These are phyloP conservation scores for Syngnathus rostellatus DNA, from an alignment of 2,797 vertebrate species.

Conservation along the genomic window DNA sequence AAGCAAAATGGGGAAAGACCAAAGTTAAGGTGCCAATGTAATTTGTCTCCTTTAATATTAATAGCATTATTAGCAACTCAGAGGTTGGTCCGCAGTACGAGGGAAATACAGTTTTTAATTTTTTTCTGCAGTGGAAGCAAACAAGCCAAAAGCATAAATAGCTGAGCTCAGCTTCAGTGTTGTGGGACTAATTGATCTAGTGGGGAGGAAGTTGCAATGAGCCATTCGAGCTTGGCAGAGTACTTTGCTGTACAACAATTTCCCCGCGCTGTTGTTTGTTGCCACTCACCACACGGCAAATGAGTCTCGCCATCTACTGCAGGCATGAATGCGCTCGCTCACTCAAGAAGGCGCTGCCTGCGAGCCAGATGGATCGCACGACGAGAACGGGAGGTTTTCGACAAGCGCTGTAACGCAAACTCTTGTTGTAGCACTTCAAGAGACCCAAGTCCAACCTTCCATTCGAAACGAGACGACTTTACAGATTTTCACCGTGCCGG, in stretches of 20 bases:
- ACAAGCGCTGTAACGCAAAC: constrained; percentile 32
- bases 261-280: constrained; percentile 43
- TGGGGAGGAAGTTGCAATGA: not conserved
- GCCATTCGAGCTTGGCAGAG: constrained; percentile 21
- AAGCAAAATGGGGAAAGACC: no score
- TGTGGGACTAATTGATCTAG: constrained; percentile 11
- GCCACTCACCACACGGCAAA: constrained; percentile 42
- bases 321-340: constrained; percentile 34
- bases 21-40: not conserved
- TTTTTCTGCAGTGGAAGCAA: not conserved
- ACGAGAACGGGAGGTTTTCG: constrained; percentile 47
- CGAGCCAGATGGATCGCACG: constrained; percentile 63
- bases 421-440: constrained; percentile 15
- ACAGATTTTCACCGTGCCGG: not conserved
- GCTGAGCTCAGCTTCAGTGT: constrained; percentile 12
- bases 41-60: not conserved
- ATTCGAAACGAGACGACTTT: constrained; percentile 8
- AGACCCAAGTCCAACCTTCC: not conserved
- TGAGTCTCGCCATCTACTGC: constrained; percentile 35
- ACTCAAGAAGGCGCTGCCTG: constrained; percentile 43
- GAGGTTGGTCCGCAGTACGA: not conserved
- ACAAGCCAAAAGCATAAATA: constrained; percentile 3
- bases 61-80: not conserved
- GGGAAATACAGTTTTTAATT: not conserved
- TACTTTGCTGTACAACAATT: constrained; percentile 28